Evolutionary conservation across 23 tunicate genomes (phyloP).

Genomic region (Oikopleura dioica): DNA sequence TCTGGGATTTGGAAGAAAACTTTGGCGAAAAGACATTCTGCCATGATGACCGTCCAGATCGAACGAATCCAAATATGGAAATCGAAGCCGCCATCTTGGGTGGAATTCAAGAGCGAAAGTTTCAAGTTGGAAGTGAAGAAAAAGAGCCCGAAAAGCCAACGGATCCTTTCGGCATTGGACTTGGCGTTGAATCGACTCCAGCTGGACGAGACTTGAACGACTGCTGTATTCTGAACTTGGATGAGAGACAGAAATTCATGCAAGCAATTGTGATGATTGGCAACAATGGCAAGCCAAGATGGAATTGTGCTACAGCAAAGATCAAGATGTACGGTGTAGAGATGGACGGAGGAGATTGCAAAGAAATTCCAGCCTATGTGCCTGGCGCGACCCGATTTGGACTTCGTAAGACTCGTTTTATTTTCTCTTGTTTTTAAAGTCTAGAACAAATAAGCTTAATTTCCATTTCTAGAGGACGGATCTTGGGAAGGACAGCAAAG

Average conservation of each 20-base stretch:
- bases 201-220: not conserved
- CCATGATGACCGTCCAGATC: not conserved
- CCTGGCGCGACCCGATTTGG: no score
- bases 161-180: not conserved
- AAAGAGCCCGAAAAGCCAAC: slow-evolving; percentile 7
- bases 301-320: no score
- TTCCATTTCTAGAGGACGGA: not conserved
- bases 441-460: no score
- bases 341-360: no score
- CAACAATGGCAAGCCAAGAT: no score
- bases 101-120: not conserved
- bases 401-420: no score
- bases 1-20: slow-evolving; percentile 12
- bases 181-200: slow-evolving; percentile 4
- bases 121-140: not conserved
- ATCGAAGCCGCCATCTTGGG: not conserved
- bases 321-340: no score
- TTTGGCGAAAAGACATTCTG: slow-evolving; percentile 10
- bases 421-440: no score
- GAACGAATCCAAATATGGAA: not conserved
- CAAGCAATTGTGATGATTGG: not conserved
- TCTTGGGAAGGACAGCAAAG: not conserved
- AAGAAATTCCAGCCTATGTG: no score
- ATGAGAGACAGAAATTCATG: not conserved
- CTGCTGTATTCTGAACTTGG: slow-evolving; percentile 4